Evolutionary conservation across 1,140 invertebrate genomes (phyloP).

Genomic region (Bombus affinis): DNA sequence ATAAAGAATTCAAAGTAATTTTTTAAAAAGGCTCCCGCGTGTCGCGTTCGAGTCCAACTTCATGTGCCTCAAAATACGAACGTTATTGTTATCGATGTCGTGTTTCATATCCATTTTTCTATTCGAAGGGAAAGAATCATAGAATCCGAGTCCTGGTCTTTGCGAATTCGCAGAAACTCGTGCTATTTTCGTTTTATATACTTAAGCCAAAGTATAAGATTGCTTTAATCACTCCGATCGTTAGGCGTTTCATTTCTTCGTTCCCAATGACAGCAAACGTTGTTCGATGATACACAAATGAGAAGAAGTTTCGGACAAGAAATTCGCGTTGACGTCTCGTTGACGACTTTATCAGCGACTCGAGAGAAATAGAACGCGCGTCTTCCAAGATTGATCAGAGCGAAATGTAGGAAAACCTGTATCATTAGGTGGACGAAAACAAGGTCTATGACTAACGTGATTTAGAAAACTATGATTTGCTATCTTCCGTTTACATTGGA

Average conservation of each 20-base stretch:
- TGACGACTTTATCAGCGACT: conserved; percentile 6
- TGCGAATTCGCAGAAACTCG: neutral
- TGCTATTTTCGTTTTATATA: neutral
- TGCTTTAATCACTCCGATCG: neutral
- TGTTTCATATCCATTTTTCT: conserved; percentile 18
- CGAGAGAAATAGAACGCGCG: conserved; percentile 55
- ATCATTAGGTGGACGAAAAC: conserved; percentile 31
- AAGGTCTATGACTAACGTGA: conserved; percentile 19
- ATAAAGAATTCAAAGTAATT: conserved; percentile 55
- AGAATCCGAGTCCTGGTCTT: neutral
- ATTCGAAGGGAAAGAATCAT: neutral
- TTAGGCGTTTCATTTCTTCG: neutral
- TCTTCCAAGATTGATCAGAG: conserved; percentile 66
- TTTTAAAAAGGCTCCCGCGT: conserved; percentile 37
- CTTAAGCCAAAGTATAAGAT: conserved; percentile 4
- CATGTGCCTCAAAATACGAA: conserved; percentile 64
- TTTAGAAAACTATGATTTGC: neutral
- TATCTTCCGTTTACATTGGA: conserved; percentile 15
- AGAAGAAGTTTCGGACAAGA: neutral
- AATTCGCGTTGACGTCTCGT: conserved; percentile 3
- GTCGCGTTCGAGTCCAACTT: conserved; percentile 56
- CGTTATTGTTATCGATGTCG: conserved; percentile 5
- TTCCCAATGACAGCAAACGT: neutral
- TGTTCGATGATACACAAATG: neutral
- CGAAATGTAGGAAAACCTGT: conserved; percentile 12